Conservation (phyloP, 2,888 invertebrate species). For the Myopa testacea region DNA sequence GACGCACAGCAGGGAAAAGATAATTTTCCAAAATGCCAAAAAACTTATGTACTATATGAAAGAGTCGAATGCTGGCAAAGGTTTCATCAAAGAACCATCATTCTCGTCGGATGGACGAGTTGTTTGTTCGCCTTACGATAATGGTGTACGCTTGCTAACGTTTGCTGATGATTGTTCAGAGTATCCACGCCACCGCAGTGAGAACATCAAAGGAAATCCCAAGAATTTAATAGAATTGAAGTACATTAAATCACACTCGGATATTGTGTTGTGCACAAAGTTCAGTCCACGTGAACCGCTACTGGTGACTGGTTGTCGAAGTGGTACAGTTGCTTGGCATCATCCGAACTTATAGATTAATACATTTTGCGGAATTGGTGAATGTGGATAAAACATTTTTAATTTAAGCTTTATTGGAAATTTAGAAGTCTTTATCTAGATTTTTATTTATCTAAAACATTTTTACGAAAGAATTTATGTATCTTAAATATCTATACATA, state of each 20-base stretch:
- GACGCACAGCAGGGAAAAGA: conserved; percentile 44
- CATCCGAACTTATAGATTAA: conserved; percentile 73
- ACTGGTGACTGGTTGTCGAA: conserved; percentile 90
- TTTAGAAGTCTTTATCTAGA: background rate
- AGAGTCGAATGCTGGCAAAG: conserved; percentile 89
- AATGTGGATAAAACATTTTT: background rate
- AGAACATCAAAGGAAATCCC: conserved; percentile 68
- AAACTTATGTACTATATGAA: conserved; percentile 85
- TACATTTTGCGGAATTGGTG: background rate
- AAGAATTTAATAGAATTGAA: conserved; percentile 74
- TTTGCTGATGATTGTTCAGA: conserved; percentile 84
- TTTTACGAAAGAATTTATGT: background rate
- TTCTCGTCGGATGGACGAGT: conserved; percentile 91
- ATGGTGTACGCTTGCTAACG: conserved; percentile 86
- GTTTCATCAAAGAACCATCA: conserved; percentile 92
- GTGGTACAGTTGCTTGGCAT: conserved; percentile 91
- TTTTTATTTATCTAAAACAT: conserved; percentile 2
- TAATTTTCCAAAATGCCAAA: conserved; percentile 73
- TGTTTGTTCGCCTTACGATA: conserved; percentile 90
- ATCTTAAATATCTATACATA: background rate
- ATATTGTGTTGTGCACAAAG: conserved; percentile 88
- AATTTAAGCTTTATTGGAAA: background rate
- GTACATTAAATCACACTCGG: conserved; percentile 78
- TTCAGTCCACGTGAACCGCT: conserved; percentile 89
- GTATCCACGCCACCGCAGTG: conserved; percentile 70